Evolutionary conservation across 2,888 invertebrate genomes (phyloP).

Genomic region (Tupiocoris notatus): DNA sequence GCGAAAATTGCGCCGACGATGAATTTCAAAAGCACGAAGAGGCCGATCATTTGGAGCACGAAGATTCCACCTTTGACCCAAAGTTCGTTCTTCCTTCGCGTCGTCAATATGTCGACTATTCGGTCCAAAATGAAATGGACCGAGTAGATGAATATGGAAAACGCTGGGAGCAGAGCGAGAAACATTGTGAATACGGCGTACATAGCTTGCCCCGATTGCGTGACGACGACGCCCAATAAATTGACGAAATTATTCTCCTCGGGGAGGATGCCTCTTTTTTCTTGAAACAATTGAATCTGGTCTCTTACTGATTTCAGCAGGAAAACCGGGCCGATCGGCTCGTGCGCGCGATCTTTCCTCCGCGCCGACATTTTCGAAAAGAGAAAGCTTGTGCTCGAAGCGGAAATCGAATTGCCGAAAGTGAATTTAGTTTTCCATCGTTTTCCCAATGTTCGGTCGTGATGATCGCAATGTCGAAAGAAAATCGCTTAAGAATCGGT

Average conservation of each 20-base stretch:
- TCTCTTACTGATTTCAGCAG: constrained; percentile 44
- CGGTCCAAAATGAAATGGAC: constrained; percentile 45
- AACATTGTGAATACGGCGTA: constrained; percentile 47
- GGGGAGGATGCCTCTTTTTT: constrained; percentile 43
- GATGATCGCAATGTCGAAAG: too few species aligned
- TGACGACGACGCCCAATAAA: constrained; percentile 42
- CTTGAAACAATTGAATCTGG: constrained; percentile 45
- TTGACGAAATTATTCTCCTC: constrained; percentile 48
- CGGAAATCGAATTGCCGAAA: too few species aligned
- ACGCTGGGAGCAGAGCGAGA: constrained; percentile 44
- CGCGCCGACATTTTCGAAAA: constrained; percentile 5
- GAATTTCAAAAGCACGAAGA: constrained; percentile 43
- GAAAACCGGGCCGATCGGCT: constrained; percentile 44
- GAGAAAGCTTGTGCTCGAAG: not conserved
- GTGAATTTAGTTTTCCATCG: too few species aligned
- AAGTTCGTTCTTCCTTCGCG: constrained; percentile 38
- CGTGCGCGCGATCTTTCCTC: constrained; percentile 23
- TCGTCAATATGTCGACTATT: constrained; percentile 43
- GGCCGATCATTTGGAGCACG: constrained; percentile 36
- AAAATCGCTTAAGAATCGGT: too few species aligned
- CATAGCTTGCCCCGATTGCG: constrained; percentile 46
- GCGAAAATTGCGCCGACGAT: constrained; percentile 42
- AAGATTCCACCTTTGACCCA: constrained; percentile 44
- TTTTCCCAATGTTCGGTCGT: too few species aligned
- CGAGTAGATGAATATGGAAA: constrained; percentile 45